Base-by-base conservation (phyloP, 2,888 invertebrate genomes). In the Meliscaeva auricollis region DNA sequence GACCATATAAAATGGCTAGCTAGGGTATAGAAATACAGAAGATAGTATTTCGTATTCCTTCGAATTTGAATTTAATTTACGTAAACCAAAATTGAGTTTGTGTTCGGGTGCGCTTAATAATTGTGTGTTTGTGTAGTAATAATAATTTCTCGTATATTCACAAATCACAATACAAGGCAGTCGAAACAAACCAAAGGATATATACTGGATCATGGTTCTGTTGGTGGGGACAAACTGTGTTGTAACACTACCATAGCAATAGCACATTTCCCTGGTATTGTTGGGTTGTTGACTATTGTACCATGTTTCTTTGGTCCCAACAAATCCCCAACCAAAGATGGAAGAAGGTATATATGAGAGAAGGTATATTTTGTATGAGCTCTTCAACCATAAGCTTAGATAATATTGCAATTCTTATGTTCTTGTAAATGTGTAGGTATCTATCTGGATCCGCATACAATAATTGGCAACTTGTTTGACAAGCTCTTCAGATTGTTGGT, bases 131-230 rank as follows among this genome's bases (percentile, higher is more conserved):
- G 50, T 30, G 20, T n/a, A 15, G 52, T 52, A 20, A 8, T 52
- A 20, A 8, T 69, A 69, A 54, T 44, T 56, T 54, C 69, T 69
- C 54, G 15, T 68, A 35, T 0, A 35, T 0, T 15, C 50, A 54
- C 52, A 69, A 69, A 13, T 69, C 69, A 69, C 54, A 69, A 69
- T 54, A 38, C 17, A 41, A 26, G 26, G 4, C 52, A 32, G 38
- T 20, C 22, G n/a, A 38, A 26, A 26, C 26, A 26, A 41, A 11
- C 38, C 44, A 41, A 44, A 41, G 41, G 26, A 62, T 9, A 38
- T 44, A 20, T 62, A 20, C 62, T 26, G n/a, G n/a, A 15, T 62
- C 26, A 8, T 26, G 26, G 26, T 26, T 2, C 26, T 26, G 26
- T 26, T 3, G 8, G n/a, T 50, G 8, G 20, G 5, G 15, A 9